Evolutionary conservation across 1,140 invertebrate species (phyloP).

Genomic region (Orius insidiosus): DNA sequence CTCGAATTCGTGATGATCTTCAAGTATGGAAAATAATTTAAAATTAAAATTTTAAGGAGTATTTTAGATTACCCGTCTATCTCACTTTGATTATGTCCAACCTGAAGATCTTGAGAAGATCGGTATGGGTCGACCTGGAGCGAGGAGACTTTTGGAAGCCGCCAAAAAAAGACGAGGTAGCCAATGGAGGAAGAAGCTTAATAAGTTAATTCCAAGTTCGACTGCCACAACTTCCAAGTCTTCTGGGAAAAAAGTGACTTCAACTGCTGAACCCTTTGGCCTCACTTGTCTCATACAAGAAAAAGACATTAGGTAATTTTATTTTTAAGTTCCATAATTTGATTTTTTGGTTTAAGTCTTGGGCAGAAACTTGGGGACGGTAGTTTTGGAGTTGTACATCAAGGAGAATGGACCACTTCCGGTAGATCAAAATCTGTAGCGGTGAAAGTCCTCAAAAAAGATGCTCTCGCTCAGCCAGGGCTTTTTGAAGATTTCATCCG

Average conservation of each 20-base stretch:
- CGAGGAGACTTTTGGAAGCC: conserved; percentile 71
- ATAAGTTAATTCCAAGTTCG: conserved; percentile 20
- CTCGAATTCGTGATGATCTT: conserved; percentile 76
- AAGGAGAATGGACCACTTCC: conserved; percentile 67
- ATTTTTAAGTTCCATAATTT: background rate
- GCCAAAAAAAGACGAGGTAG: conserved; percentile 74
- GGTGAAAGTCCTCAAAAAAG: conserved; percentile 87
- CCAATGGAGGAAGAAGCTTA: conserved; percentile 39
- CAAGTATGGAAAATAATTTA: conserved; percentile 33
- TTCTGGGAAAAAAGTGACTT: conserved; percentile 22
- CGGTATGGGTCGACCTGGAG: conserved; percentile 82
- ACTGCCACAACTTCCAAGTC: conserved; percentile 21
- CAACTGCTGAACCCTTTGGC: conserved; percentile 14
- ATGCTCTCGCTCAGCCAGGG: conserved; percentile 76
- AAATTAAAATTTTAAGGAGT: conserved; percentile 4
- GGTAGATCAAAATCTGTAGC: conserved; percentile 61
- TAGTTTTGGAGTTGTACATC: conserved; percentile 84
- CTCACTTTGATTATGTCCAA: conserved; percentile 92
- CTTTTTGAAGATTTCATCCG: conserved; percentile 93
- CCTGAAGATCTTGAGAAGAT: conserved; percentile 86
- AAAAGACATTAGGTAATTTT: conserved; percentile 47
- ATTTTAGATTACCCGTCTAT: conserved; percentile 63
- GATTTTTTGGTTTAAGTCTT: conserved; percentile 7
- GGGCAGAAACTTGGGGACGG: conserved; percentile 75
- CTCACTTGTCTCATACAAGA: conserved; percentile 79